phyloP scores from a whole-genome alignment of 2,888 invertebrate species.

The Lacanobia wlatinum region DNA sequence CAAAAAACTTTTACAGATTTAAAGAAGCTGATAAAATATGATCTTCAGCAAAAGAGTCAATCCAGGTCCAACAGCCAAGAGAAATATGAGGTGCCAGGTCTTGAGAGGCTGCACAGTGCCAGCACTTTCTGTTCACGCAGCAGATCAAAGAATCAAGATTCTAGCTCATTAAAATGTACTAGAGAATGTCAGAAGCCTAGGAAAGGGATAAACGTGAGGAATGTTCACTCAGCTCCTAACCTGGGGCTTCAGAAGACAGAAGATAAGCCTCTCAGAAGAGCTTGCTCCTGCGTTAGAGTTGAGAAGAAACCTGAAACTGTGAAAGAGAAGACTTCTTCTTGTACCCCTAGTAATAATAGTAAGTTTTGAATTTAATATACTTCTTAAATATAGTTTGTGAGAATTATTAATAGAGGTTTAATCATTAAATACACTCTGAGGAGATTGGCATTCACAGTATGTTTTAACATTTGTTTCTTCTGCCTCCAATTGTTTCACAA shows the following conservation, averaged over 20 bases:
- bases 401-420: not conserved
- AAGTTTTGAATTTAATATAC: constrained; percentile 64
- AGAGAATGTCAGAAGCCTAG: constrained; percentile 75
- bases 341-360: constrained; percentile 80
- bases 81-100: constrained; percentile 72
- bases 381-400: not conserved
- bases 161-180: constrained; percentile 71
- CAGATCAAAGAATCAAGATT: constrained; percentile 77
- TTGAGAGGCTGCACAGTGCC: constrained; percentile 86
- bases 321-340: constrained; percentile 70
- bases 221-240: constrained; percentile 81
- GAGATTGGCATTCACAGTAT: too few species aligned
- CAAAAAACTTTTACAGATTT: constrained; percentile 88
- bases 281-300: constrained; percentile 83
- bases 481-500: not conserved
- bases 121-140: constrained; percentile 87
- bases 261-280: constrained; percentile 75
- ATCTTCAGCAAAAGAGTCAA: constrained; percentile 81
- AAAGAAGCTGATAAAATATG: constrained; percentile 92
- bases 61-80: constrained; percentile 65
- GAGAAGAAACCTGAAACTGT: constrained; percentile 76
- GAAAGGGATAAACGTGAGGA: constrained; percentile 66
- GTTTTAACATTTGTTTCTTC: too few species aligned
- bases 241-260: constrained; percentile 70
- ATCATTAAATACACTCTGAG: not conserved